These are phyloP conservation scores for Cyprinus carpio DNA, from an alignment of 2,113 vertebrate species.

Conservation along the genomic window DNA sequence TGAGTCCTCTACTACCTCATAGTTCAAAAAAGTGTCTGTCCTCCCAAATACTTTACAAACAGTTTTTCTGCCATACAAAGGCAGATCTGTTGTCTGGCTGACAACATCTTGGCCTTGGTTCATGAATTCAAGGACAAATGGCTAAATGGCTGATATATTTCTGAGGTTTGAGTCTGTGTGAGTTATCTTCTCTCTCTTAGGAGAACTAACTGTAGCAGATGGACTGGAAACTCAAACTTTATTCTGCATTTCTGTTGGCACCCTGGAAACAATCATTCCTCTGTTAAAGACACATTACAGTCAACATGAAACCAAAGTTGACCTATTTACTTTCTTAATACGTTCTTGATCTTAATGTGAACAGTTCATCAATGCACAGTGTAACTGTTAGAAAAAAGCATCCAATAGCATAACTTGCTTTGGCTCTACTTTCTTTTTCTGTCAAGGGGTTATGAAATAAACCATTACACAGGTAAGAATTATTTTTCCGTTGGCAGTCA, in stretches of 20 bases:
- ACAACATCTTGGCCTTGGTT: not conserved
- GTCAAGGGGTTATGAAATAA: not conserved
- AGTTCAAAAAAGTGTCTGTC: no score
- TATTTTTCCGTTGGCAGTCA: not conserved
- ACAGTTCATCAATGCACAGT: not conserved
- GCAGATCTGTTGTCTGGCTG: not conserved
- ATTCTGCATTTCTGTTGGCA: slow-evolving; percentile 11
- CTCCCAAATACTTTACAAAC: no score
- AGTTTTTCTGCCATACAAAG: no score
- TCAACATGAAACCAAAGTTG: not conserved
- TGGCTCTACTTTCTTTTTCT: not conserved
- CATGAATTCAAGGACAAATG: slow-evolving; percentile 26
- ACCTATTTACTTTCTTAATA: not conserved
- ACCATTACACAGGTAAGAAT: not conserved
- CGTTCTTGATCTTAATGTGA: not conserved
- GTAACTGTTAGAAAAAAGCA: not conserved
- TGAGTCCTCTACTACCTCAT: no score
- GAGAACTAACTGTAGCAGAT: slow-evolving; percentile 12
- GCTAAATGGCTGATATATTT: slow-evolving; percentile 13
- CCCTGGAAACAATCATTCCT: not conserved
- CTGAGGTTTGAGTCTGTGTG: not conserved
- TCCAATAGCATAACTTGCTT: not conserved
- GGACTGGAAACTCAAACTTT: not conserved
- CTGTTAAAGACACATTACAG: not conserved
- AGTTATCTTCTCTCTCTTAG: slow-evolving; percentile 26